These are phyloP conservation scores for Benthosema pterotum DNA, from an alignment of 2,797 vertebrate species.

Conservation along the genomic window DNA sequence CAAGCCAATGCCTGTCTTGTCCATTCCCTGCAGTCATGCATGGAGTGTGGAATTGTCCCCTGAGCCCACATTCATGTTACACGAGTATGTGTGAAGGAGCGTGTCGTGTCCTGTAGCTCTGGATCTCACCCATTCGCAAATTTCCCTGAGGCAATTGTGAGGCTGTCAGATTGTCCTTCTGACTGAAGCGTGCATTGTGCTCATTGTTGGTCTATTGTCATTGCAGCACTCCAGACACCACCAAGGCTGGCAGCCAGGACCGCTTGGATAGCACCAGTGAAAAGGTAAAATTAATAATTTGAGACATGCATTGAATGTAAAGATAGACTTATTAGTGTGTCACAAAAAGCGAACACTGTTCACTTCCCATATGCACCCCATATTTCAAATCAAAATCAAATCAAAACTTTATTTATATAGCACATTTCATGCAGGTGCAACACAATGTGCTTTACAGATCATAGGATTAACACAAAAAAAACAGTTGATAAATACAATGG, in stretches of 20 bases:
- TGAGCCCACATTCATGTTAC: constrained; percentile 62
- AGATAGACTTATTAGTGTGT: too few species aligned
- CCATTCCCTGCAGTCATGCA: constrained; percentile 69
- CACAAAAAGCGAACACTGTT: too few species aligned
- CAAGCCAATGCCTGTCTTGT: constrained; percentile 41
- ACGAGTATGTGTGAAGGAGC: constrained; percentile 67
- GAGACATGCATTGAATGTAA: too few species aligned
- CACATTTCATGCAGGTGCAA: too few species aligned
- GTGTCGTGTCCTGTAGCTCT: constrained; percentile 15
- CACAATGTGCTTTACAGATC: too few species aligned
- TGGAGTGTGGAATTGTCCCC: constrained; percentile 53
- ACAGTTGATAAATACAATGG: too few species aligned
- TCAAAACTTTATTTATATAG: too few species aligned
- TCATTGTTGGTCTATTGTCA: constrained; percentile 14
- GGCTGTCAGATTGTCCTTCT: background rate
- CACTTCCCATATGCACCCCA: too few species aligned
- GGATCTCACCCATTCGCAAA: constrained; percentile 2
- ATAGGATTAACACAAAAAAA: too few species aligned
- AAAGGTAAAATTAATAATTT: constrained; percentile 79
- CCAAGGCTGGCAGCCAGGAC: constrained; percentile 83
- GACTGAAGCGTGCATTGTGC: background rate
- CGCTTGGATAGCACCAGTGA: constrained; percentile 80
- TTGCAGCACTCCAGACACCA: constrained; percentile 72
- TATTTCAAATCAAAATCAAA: too few species aligned
- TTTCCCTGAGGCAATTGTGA: background rate